A percentile compares a stretch with the other conserved stretches of the same genome.
phyloP scores from a whole-genome alignment of 2,113 vertebrate genomes.

The Girardinichthys multiradiatus region DNA sequence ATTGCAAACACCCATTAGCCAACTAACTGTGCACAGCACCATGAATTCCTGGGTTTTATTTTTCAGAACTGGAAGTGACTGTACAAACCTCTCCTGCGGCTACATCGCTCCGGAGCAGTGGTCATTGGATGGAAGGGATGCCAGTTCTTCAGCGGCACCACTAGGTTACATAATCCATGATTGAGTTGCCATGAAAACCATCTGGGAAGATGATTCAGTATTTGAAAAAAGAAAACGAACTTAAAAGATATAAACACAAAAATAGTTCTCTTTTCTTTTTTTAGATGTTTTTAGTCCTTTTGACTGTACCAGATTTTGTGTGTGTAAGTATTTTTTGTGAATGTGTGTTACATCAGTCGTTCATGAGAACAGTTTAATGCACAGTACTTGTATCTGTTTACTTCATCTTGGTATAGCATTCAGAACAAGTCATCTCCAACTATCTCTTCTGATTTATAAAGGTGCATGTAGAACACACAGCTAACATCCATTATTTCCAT shows the following conservation, averaged over 20 bases:
- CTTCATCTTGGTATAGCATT: slow-evolving; percentile 39
- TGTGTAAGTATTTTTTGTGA: slow-evolving; percentile 54
- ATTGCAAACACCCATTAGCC: no score
- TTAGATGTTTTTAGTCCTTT: slow-evolving; percentile 55
- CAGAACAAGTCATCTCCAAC: slow-evolving; percentile 31
- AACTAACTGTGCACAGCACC: no score
- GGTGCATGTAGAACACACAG: slow-evolving; percentile 12
- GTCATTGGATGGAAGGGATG: slow-evolving; percentile 9
- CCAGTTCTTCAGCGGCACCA: neutral
- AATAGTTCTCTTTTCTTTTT: slow-evolving; percentile 21
- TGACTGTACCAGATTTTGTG: slow-evolving; percentile 31
- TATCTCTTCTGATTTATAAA: neutral
- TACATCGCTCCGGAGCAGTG: slow-evolving; percentile 32
- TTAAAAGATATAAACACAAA: neutral
- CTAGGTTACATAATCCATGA: slow-evolving; percentile 16
- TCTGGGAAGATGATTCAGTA: slow-evolving; percentile 2
- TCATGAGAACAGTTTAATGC: slow-evolving; percentile 10
- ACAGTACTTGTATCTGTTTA: slow-evolving; percentile 40
- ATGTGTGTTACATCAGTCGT: slow-evolving; percentile 38
- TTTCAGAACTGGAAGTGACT: neutral
- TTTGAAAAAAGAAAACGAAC: slow-evolving; percentile 23
- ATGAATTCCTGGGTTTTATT: neutral
- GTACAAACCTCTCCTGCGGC: slow-evolving; percentile 22
- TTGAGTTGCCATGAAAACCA: slow-evolving; percentile 15
- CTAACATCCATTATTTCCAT: neutral